These are phyloP conservation scores for Perithous albicinctus DNA, from an alignment of 2,888 invertebrate species.

Conservation along the genomic window DNA sequence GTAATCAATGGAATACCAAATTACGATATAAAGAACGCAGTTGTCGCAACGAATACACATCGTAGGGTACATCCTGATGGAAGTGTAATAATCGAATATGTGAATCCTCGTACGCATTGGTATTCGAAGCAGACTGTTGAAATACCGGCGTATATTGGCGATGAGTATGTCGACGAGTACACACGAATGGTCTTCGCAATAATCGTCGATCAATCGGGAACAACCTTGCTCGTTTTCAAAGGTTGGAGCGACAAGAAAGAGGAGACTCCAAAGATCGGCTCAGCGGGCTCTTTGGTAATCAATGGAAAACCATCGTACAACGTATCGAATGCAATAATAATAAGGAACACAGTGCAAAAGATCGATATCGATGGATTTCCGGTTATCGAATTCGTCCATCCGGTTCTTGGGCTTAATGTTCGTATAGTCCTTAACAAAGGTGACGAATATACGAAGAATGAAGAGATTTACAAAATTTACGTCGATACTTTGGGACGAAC, in stretches of 20 bases:
- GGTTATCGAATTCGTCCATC: slow-evolving; percentile 37
- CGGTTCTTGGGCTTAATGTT: neutral
- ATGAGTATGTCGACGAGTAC: slow-evolving; percentile 20
- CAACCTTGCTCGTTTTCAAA: slow-evolving; percentile 43
- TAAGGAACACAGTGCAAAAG: neutral
- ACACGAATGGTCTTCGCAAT: slow-evolving; percentile 22
- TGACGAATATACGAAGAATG: slow-evolving; percentile 19
- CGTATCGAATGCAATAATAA: neutral
- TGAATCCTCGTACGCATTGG: slow-evolving; percentile 38
- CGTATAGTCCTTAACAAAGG: neutral
- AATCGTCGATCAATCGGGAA: slow-evolving; percentile 24
- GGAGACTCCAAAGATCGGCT: neutral
- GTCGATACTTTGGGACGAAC: slow-evolving; percentile 18
- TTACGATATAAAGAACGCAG: slow-evolving; percentile 20
- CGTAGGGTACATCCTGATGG: neutral
- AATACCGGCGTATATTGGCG: slow-evolving; percentile 12
- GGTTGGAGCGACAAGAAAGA: neutral
- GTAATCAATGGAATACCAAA: slow-evolving; percentile 18
- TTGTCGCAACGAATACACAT: neutral
- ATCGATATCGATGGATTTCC: neutral
- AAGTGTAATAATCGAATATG: slow-evolving; percentile 7
- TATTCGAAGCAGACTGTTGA: neutral
- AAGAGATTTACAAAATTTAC: slow-evolving; percentile 37
- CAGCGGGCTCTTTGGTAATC: neutral
- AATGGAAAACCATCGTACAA: slow-evolving; percentile 21